phyloP scores from a whole-genome alignment of 2,797 vertebrate species.

The Sebastiscus tertius region DNA sequence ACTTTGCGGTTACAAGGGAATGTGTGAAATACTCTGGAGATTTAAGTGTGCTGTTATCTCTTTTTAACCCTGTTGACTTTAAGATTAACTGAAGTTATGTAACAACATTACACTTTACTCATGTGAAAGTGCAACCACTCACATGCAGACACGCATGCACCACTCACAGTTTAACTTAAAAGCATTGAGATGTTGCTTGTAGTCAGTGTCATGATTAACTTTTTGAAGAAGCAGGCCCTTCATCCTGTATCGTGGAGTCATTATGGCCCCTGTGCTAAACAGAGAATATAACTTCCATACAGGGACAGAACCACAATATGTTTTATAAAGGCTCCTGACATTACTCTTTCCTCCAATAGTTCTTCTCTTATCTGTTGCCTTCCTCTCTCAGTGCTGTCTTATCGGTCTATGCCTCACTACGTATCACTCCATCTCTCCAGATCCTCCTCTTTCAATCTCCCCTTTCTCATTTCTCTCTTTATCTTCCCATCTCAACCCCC shows the following conservation, averaged over 20 bases:
- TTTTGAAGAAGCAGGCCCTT: not conserved
- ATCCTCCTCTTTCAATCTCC: conserved; percentile 63
- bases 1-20: not conserved
- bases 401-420: conserved; percentile 49
- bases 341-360: conserved; percentile 39
- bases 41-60: conserved; percentile 19
- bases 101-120: not conserved
- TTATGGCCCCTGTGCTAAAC: not conserved
- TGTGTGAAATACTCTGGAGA: not conserved
- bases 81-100: conserved; percentile 25
- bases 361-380: conserved; percentile 56
- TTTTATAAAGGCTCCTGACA: conserved; percentile 33
- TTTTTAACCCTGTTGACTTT: conserved; percentile 15
- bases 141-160: not conserved
- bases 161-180: not conserved
- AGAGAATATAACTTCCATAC: conserved; percentile 21
- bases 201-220: not conserved
- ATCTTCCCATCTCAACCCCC: conserved; percentile 44
- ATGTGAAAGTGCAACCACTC: not conserved
- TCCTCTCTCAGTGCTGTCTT: conserved; percentile 50
- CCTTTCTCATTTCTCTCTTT: conserved; percentile 62
- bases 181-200: not conserved
- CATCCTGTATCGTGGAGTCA: not conserved
- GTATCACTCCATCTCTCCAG: conserved; percentile 69
- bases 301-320: not conserved